Base-by-base conservation (phyloP, 2,113 vertebrate species). In the Ramphastos sulfuratus region DNA sequence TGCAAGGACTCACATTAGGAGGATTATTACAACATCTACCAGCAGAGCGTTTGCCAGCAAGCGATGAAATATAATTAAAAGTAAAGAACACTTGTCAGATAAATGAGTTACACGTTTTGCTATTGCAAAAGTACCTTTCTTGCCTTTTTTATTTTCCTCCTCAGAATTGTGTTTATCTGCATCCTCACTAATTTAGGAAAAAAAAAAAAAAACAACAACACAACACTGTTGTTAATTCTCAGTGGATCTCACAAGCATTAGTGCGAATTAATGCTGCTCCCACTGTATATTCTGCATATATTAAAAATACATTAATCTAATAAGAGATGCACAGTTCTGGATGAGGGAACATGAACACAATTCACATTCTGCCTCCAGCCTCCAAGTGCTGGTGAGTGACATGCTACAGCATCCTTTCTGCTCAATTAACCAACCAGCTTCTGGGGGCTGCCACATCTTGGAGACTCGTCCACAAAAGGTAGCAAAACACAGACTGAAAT, bases 251-350 rank as follows among this genome's bases (percentile, higher is more conserved):
- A 55, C 71, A 93, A 72, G 94, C 95, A 95, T 97, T 96, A 96
- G 91, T 72, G 86, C 63, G 16, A 96, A 96, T 97, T 96, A 97
- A 94, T 94, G 87, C 91, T 85, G 94, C 25, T 96, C 80, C 95
- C 73, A 73, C 92, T 94, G 92, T 94, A 96, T 88, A 92, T 91
- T 92, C 92, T 94, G 94, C 95, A 97, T 95, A 93, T 55, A 96
- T 96, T 97, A 94, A 84, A 55, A 77, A 71, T 94, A 90, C 89
- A 96, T 84, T 94, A 94, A 96, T 96, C 95, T 96, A 95, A 90
- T 96, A 90, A 92, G 86, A 89, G 82, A 79, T 75, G 72, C 91
- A 39, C 69, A 61, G 93, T 95, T 96, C 83, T 7, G 31, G 89
- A 69, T 95, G 95, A 96, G 64, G 91, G 92, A 95, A 94, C 86